Base-by-base conservation (phyloP, 1,140 invertebrate genomes). In the Episyrphus balteatus region DNA sequence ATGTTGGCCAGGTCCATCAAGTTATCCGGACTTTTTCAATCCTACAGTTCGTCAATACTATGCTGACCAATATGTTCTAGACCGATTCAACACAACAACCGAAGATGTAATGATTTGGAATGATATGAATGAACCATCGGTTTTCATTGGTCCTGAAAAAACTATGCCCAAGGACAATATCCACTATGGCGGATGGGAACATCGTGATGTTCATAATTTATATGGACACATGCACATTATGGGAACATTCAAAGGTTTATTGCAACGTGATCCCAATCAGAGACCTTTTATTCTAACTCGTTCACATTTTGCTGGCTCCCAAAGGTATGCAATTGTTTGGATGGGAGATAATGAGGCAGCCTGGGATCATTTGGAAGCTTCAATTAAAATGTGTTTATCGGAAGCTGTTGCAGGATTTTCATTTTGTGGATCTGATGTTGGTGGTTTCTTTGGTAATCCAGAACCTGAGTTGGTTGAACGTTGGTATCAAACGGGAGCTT, bases 91-190 rank as follows among this genome's bases (percentile, higher is more conserved):
- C 40, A 92, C 91, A 0, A 87, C 92, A 1, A 91, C 86, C 13
- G 75, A 86, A 9, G 82, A 94, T 58, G 78, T 96, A 0, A 87
- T 89, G 66, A 84, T 93, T 37, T 99, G 97, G 97, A 99, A 99
- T 63, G 97, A 99, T 59, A 99, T 99, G 97, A 99, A 99, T 61
- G 97, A 99, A 66, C 94, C 95, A 0, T 92, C 89, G 11, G 94
- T 99, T 0, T 99, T 99, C 64, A 99, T 92, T 70, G 95, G 95
- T 0, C 96, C 96, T 0, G 97, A 99, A 74, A 78, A 96, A 13
- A 97, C 92, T 0, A 92, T 97, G 82, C 84, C 81, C 31, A 83
- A 91, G 66, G 83, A 92, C 68, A 75, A 82, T 51, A 54, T 87
- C 0, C 89, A 98, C 77, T 79, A 83, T 65, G 91, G 86, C 37